Percentiles rank a stretch among this genome's conserved stretches.
Evolutionary conservation across 2,888 invertebrate species (phyloP).

Genomic region (Dichetophora obliterata): DNA sequence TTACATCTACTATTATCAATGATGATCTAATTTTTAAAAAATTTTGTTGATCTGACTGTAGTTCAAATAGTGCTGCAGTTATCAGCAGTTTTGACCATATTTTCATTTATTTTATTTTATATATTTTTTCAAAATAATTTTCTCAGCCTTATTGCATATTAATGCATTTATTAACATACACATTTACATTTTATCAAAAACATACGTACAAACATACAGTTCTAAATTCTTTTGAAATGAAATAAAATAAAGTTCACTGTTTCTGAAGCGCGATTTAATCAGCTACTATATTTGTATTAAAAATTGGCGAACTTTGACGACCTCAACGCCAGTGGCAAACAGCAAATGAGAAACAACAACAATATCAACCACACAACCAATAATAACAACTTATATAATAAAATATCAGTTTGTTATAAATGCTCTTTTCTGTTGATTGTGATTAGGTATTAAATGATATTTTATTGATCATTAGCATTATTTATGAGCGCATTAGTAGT

Average conservation of each 20-base stretch:
- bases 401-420: neutral
- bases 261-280: constrained; percentile 23
- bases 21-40: neutral
- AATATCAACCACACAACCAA: neutral
- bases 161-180: too few relatives aligned
- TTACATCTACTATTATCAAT: too few relatives aligned
- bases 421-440: neutral
- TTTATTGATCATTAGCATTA: constrained; percentile 30
- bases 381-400: neutral
- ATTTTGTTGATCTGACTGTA: neutral
- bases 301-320: constrained; percentile 39
- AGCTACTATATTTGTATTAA: constrained; percentile 43
- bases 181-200: too few relatives aligned
- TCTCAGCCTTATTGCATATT: neutral
- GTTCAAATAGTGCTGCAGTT: neutral
- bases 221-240: neutral
- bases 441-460: constrained; percentile 30
- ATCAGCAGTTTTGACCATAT: neutral
- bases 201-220: neutral
- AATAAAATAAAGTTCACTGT: constrained; percentile 22
- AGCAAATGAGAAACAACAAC: neutral
- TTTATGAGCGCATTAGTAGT: constrained; percentile 24
- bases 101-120: neutral
- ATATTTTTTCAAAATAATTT: constrained; percentile 25
- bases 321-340: constrained; percentile 11